Evolutionary conservation across 2,797 vertebrate species (phyloP), one percentile per base, ranked within the genome.

Genomic region (Adrianichthys oophorus): DNA sequence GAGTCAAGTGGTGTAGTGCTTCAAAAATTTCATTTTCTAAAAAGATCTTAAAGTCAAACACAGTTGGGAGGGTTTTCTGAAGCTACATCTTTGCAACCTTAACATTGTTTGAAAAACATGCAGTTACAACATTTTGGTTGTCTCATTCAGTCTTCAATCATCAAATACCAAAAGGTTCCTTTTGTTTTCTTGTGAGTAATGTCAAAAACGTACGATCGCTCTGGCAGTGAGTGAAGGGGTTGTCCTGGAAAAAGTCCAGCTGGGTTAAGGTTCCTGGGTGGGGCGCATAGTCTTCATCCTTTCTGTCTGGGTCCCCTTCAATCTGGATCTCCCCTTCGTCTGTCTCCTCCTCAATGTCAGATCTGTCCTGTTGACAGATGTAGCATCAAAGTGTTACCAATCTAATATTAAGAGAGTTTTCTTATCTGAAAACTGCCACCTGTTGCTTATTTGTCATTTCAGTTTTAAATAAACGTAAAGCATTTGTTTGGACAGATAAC

Each of bases 231-330:
- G 93, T 89, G 51, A 99, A 99, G 62, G 96, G 96, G 87, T 99
- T 93, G 13, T 93, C 92, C 70, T 97, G 93, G 86, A 95, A 99
- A 87, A 99, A 99, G 78, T 98, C 96, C 87, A 98, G 85, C 52
- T 90, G 93, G 60, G 19, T 75, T 3, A 74, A 44, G 1, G 65
- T 54, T 2, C 16, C 26, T n/a, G 69, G 65, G 41, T 60, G 59
- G 1, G 43, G 12, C n/a, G 44, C 43, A 21, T 59, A 83, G 10
- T 37, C 83, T 55, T 89, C 90, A 37, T 70, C 91, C 89, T 45
- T 51, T 32, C n/a, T 42, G 4, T 54, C 52, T 1, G n/a, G 56
- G 32, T 64, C 58, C 15, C 10, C 49, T 29, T 64, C 61, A 4
- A 43, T 24, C 15, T 52, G 61, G 32, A 59, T 40, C 15, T 76